phyloP scores from a whole-genome alignment of 2,888 invertebrate species.

The Rugalucina vietnamica region DNA sequence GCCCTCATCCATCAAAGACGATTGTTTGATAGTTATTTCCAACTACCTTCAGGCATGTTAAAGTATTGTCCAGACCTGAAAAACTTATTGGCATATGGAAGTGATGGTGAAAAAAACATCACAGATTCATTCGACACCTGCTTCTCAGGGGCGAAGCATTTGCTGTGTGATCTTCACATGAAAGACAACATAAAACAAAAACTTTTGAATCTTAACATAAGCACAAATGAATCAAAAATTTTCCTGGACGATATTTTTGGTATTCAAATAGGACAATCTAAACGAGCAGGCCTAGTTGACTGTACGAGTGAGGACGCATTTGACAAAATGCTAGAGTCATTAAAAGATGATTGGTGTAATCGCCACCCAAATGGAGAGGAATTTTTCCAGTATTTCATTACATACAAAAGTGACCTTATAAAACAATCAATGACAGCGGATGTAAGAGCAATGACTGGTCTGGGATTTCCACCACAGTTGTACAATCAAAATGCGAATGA shows the following conservation, averaged over 20 bases:
- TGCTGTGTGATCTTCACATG: conserved; percentile 33
- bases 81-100: background rate
- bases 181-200: conserved; percentile 19
- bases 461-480: conserved; percentile 27
- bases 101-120: conserved; percentile 22
- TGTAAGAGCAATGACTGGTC: background rate
- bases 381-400: conserved; percentile 25
- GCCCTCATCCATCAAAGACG: background rate
- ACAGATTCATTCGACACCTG: background rate
- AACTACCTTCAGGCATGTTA: background rate
- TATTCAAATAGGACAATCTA: background rate
- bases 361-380: conserved; percentile 7
- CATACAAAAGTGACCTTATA: conserved; percentile 15
- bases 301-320: background rate
- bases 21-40: background rate
- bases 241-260: conserved; percentile 21
- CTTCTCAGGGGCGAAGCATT: conserved; percentile 8
- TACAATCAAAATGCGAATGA: conserved; percentile 37
- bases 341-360: background rate
- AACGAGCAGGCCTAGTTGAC: conserved; percentile 18
- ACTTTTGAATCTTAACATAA: background rate
- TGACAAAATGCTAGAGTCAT: background rate
- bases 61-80: background rate
- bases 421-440: conserved; percentile 21
- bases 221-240: background rate